A percentile compares a stretch with the other conserved stretches of the same genome.
phyloP scores from a whole-genome alignment of 53 echinoderm and acorn worm species.

The Astropecten irregularis region DNA sequence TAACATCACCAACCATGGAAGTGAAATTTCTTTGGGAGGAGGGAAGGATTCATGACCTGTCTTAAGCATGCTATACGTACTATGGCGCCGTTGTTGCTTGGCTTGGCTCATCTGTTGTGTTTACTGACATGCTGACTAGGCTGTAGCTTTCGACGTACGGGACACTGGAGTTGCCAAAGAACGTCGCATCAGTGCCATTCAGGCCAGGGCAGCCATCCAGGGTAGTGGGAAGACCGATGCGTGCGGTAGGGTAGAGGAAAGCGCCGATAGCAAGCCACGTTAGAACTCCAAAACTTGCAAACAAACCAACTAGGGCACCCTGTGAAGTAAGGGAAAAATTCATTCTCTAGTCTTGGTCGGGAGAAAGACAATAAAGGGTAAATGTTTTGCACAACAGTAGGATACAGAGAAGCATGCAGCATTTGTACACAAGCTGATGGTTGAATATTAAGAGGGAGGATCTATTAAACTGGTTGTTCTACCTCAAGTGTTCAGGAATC shows the following conservation, averaged over 20 bases:
- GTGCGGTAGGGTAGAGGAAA: slow-evolving; percentile 59
- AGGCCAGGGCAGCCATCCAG: slow-evolving; percentile 55
- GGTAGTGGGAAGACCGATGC: slow-evolving; percentile 49
- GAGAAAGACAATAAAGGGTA: no score
- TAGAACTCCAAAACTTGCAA: slow-evolving; percentile 67
- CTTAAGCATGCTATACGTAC: slow-evolving; percentile 18
- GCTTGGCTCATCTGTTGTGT: slow-evolving; percentile 7
- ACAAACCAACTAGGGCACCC: slow-evolving; percentile 76
- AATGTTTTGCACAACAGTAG: no score
- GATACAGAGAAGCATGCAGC: no score
- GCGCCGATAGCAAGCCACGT: slow-evolving; percentile 82
- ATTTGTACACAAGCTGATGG: no score
- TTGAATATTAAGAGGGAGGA: no score
- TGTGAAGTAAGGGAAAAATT: slow-evolving; percentile 18
- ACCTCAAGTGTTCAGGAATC: no score
- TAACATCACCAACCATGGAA: no score
- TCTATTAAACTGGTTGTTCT: no score
- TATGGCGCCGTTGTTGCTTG: slow-evolving; percentile 44
- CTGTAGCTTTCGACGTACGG: slow-evolving; percentile 22
- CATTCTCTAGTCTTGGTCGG: no score
- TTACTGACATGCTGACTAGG: slow-evolving; percentile 7
- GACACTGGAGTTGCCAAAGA: no score
- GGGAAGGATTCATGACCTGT: no score
- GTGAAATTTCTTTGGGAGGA: no score
- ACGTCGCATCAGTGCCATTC: slow-evolving; percentile 20